phyloP scores from a whole-genome alignment of 2,797 vertebrate genomes.

The Rhodeus uyekii region DNA sequence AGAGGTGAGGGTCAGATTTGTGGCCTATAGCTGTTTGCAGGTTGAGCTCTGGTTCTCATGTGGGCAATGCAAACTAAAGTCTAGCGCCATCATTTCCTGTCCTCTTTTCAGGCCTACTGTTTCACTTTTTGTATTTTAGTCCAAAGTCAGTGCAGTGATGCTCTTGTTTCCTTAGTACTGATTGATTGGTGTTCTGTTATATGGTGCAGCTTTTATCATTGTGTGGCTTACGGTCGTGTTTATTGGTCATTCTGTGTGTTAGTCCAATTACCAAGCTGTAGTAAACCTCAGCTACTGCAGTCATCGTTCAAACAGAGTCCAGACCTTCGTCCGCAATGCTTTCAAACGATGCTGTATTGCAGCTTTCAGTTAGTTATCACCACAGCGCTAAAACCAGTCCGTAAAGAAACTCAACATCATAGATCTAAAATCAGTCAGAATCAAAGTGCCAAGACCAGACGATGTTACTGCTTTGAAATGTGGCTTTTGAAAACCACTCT shows the following conservation, averaged over 20 bases:
- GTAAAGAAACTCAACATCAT: conserved; percentile 24
- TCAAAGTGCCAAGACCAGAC: conserved; percentile 41
- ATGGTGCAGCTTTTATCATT: not conserved
- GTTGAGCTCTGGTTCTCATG: not conserved
- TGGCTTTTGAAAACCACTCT: conserved; percentile 36
- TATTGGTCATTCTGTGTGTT: conserved; percentile 16
- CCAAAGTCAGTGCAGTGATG: not conserved
- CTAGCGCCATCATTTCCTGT: not conserved
- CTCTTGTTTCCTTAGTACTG: not conserved
- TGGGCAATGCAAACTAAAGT: not conserved
- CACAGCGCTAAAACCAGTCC: conserved; percentile 2
- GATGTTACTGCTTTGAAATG: conserved; percentile 38
- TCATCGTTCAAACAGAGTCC: not conserved
- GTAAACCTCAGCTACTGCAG: not conserved
- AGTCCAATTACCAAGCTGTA: not conserved
- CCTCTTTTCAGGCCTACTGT: not conserved
- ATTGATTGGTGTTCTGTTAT: not conserved
- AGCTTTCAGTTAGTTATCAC: not conserved
- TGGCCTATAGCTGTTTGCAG: not conserved
- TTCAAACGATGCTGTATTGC: not conserved
- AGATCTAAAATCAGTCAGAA: conserved; percentile 32
- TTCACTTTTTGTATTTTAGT: not conserved
- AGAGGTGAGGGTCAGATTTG: not conserved
- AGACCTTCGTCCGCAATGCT: not conserved
- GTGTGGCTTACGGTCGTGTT: not conserved